Evolutionary conservation across 2,113 vertebrate species (phyloP), one percentile per base, ranked within the genome.

Genomic region (Amphiprion percula): DNA sequence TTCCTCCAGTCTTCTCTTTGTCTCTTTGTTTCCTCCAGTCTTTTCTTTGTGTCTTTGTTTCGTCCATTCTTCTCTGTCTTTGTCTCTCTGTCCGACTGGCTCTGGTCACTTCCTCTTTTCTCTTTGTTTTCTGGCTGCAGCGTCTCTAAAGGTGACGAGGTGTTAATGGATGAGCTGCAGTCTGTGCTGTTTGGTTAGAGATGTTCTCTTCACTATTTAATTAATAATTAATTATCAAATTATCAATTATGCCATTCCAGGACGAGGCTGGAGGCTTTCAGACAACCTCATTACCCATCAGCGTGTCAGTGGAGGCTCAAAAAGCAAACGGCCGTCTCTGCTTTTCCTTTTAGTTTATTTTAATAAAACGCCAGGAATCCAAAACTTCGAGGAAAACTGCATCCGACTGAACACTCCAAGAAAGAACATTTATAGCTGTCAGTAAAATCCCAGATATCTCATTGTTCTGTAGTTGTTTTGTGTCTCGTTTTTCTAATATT

Each of bases 191-290:
- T 78, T 67, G 39, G n/a, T 52, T 12, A 16, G 75, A 55, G 59
- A 69, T 74, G 58, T 50, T 82, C 46, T 53, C 55, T 26, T 73
- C 26, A 26, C 44, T 26, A 15, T 56, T n/a, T 39, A 30, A 69
- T 76, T 26, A 74, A 76, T 79, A 63, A 77, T 82, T 73, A 72
- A 44, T 74, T 53, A 56, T 74, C 54, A 39, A 72, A 71, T 69
- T 3, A 74, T 82, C 46, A 70, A 61, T 75, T 56, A 71, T 62
- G 37, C 21, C 14, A 41, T 76, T 76, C 69, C 47, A 71, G 56
- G 44, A 17, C 10, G 59, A 58, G 21, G 49, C 65, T 66, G 60
- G 59, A 62, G 49, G 61, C 61, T 53, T 72, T 71, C 44, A 44
- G 28, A 76, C 17, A 67, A 15, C 14, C 28, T 41, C n/a, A 65